Evolutionary conservation across 2,113 vertebrate genomes (phyloP), one percentile per base, ranked within the genome.

Genomic region (Leptobrachium leishanense): DNA sequence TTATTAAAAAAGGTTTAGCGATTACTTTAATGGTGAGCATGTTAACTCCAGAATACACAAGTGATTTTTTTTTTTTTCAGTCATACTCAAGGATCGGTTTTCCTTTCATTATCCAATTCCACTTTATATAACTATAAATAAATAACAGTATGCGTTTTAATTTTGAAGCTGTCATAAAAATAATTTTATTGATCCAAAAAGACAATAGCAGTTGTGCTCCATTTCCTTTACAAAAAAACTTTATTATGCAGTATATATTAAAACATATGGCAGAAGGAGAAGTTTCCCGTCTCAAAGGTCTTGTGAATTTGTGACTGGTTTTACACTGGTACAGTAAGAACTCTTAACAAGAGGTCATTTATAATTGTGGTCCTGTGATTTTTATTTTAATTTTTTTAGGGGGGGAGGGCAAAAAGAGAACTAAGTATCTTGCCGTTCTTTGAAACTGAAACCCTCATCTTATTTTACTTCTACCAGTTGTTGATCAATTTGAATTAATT

Each of bases 311-410:
- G 20, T 46, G 43, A 40, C 68, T 57, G 66, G 68, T 68, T 42
- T 68, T 67, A 67, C 68, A 77, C 68, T 68, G 42, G 75, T 6
- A 41, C 55, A n/a, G 42, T 53, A 40, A 76, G 54, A 69, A 42
- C 10, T 70, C n/a, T 59, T 31, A 39, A 54, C 65, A 68, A 77
- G 62, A 70, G 76, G 76, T 77, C 68, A 77, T 71, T 77, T 77
- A 68, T 68, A 77, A 15, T 11, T 39, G 67, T 77, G 76, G 55
- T 44, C 76, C 68, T 39, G 53, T 42, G 41, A 71, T 70, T 43
- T 77, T 70, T 55, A 70, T 67, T 55, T 70, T 54, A 70, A 67
- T 67, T 77, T 50, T 77, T 77, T 42, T 70, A 70, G 76, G 76
- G 70, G 15, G 15, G 55, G 70, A 70, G 46, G 68, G 41, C 68